Evolutionary conservation across 2,888 invertebrate genomes (phyloP).

Genomic region (Parasteatoda lunata): DNA sequence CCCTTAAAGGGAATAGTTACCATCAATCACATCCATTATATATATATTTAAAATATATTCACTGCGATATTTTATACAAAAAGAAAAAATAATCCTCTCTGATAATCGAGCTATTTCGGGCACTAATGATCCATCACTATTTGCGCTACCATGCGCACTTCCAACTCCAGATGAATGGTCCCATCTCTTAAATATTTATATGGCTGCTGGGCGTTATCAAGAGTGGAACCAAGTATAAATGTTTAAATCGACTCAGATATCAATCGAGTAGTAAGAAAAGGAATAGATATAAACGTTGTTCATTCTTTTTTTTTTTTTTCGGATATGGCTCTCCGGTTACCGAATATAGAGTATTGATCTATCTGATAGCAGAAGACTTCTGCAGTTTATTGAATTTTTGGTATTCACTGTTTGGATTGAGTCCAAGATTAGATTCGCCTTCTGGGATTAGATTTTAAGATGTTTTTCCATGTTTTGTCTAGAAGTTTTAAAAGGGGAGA

Average conservation of each 20-base stretch:
- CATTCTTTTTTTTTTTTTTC: background rate
- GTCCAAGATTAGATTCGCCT: background rate
- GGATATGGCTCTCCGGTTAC: background rate
- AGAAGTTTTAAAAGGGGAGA: background rate
- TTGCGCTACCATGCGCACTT: background rate
- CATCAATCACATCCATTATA: no score
- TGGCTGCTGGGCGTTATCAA: background rate
- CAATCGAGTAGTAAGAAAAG: background rate
- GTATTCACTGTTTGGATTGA: background rate
- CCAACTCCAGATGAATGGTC: background rate
- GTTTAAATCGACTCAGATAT: background rate
- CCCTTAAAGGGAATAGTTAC: no score
- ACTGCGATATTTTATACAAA: no score
- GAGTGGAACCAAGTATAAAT: background rate
- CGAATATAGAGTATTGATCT: constrained; percentile 1
- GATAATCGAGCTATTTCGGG: background rate
- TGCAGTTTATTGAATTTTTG: background rate
- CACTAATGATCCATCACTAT: constrained; percentile 1
- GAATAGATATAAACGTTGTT: background rate
- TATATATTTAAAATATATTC: no score
- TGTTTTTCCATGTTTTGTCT: no score
- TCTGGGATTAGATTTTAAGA: background rate
- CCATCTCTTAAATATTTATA: background rate
- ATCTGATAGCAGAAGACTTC: background rate
- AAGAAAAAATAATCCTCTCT: no score